phyloP scores from a whole-genome alignment of 2,113 vertebrate species.

The Laticauda laticaudata region DNA sequence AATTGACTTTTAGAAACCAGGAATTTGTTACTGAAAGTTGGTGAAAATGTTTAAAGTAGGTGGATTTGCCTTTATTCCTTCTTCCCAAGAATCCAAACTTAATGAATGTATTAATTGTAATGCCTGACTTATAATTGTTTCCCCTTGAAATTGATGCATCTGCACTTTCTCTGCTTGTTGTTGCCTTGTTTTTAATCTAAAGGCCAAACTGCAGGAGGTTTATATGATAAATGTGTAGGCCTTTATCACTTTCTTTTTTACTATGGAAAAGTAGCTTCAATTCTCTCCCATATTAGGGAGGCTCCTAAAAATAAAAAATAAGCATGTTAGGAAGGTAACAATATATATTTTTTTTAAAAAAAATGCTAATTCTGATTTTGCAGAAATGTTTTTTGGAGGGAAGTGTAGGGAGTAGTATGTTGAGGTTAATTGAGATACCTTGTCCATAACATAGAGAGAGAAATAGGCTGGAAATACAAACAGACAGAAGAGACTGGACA shows the following conservation, averaged over 20 bases:
- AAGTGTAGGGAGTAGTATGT: not conserved
- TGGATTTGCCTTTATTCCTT: not conserved
- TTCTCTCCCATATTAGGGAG: not conserved
- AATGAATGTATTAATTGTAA: not conserved
- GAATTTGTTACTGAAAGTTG: not conserved
- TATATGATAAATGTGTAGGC: not conserved
- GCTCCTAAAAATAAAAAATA: not conserved
- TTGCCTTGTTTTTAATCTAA: not conserved
- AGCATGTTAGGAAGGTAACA: not conserved
- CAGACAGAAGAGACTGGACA: not conserved
- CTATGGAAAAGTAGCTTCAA: not conserved
- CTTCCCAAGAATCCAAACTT: not conserved
- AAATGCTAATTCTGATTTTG: not conserved
- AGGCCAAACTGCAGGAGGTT: not conserved
- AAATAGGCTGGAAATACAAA: not conserved
- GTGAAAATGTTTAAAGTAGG: not conserved
- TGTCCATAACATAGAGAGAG: not conserved
- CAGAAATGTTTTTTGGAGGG: not conserved
- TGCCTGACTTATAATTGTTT: not conserved
- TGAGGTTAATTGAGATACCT: not conserved
- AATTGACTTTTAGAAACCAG: not conserved
- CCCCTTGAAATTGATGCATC: not conserved
- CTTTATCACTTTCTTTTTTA: not conserved
- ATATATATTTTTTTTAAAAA: not conserved
- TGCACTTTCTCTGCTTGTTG: not conserved